Percentiles rank a stretch among this genome's conserved stretches.
Evolutionary conservation across 2,888 invertebrate species (phyloP).

Genomic region (Drosophila incognita): DNA sequence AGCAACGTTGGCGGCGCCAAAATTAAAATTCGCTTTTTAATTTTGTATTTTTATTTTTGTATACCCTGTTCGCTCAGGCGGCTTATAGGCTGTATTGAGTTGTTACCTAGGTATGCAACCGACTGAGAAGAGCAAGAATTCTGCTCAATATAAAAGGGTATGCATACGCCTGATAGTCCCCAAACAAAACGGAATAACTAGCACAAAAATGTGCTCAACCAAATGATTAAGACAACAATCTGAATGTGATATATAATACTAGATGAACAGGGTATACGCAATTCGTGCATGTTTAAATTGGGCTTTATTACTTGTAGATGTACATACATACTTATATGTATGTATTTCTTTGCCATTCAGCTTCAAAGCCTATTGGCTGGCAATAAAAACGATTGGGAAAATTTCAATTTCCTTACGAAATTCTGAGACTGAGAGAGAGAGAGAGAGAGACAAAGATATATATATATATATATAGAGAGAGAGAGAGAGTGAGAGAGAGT

Average conservation of each 20-base stretch:
- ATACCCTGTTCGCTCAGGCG: conserved; percentile 11
- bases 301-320: background rate
- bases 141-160: background rate
- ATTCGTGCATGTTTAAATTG: background rate
- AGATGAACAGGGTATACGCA: conserved; percentile 11
- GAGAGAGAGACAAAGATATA: background rate
- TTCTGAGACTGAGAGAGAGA: conserved; percentile 3
- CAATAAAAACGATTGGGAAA: conserved; percentile 35
- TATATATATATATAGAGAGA: background rate
- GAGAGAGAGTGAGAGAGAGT: background rate
- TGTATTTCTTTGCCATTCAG: conserved; percentile 16
- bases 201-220: background rate
- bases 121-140: too few species aligned
- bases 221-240: background rate
- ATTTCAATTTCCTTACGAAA: conserved; percentile 9
- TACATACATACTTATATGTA: background rate
- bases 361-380: conserved; percentile 45
- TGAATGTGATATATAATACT: background rate
- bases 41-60: conserved; percentile 21
- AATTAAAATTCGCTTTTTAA: conserved; percentile 30
- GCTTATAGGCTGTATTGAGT: background rate
- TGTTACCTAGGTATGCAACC: background rate
- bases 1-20: conserved; percentile 34
- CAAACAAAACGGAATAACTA: background rate
- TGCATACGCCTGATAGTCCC: background rate